Percentiles rank a stretch among this genome's conserved stretches.
Conservation (phyloP, 2,888 invertebrate genomes). For the Drosophila nigricruria region DNA sequence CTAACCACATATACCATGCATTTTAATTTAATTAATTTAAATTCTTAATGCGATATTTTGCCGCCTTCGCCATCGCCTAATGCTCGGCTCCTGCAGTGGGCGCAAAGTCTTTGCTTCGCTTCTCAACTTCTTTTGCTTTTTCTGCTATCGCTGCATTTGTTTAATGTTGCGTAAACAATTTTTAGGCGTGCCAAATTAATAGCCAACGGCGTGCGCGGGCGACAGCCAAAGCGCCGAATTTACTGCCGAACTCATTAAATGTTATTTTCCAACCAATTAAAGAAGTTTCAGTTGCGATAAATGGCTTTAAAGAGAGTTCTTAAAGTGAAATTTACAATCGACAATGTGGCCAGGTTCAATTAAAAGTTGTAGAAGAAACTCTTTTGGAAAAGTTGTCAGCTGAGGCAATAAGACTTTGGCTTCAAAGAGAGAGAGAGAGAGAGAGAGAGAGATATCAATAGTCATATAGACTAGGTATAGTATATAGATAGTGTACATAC, state of each 20-base stretch:
- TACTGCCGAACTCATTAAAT: slow-evolving; percentile 46
- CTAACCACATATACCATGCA: slow-evolving; percentile 63
- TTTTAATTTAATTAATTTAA: slow-evolving; percentile 80
- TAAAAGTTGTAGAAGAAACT: not conserved
- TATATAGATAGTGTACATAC: no score
- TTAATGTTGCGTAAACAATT: slow-evolving; percentile 74
- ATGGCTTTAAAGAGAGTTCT: not conserved
- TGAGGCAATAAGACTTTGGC: not conserved
- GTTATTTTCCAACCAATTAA: slow-evolving; percentile 73
- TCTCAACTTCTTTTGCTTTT: slow-evolving; percentile 45
- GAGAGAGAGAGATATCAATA: no score
- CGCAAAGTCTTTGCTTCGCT: slow-evolving; percentile 1
- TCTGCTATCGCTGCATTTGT: slow-evolving; percentile 69
- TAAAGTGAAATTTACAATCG: not conserved
- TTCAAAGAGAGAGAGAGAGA: no score
- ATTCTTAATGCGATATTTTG: slow-evolving; percentile 76
- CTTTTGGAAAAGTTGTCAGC: not conserved
- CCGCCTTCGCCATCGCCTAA: slow-evolving; percentile 38
- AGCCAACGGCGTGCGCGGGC: slow-evolving; percentile 30
- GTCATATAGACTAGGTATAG: no score
- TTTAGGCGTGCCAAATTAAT: slow-evolving; percentile 69
- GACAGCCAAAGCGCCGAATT: slow-evolving; percentile 13
- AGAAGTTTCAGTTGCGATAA: slow-evolving; percentile 7
- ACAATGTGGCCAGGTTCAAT: not conserved
- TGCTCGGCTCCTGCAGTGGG: not conserved